Evolutionary conservation across 2,797 vertebrate genomes (phyloP), one percentile per base, ranked within the genome.

Genomic region (Euphonia xanthogaster): DNA sequence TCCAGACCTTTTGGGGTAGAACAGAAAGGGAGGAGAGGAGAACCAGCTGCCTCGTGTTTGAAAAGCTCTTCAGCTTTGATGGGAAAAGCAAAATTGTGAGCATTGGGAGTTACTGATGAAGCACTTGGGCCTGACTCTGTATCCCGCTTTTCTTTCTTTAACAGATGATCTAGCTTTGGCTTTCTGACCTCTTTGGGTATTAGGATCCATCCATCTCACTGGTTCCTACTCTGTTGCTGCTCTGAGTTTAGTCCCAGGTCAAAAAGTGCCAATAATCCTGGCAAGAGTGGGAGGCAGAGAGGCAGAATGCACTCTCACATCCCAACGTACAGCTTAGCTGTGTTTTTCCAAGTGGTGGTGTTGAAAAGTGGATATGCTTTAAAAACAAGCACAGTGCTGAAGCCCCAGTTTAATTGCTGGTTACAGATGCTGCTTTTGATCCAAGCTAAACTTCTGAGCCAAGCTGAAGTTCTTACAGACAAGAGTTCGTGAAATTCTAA

Each of bases 381-480:
- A 81, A 78, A 88, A 78, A 47, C 57, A 53, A 10, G n/a, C 55
- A 67, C 71, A 78, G 40, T 25, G 10, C 48, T 84, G 79, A 86
- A 94, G 40, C 71, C 20, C 14, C 25, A 45, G 74, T 71, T 94
- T 94, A 94, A 95, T 94, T 95, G 85, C 88, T 94, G 76, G 62
- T 94, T 97, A 66, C 94, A 95, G 94, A 96, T 92, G 86, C 93
- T 75, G 91, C 94, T 95, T 96, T 93, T 96, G 87, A 96, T 88
- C 89, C 87, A 88, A 94, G 93, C 79, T 84, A 93, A 95, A 97
- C 90, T 95, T 95, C 93, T 93, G 91, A 94, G 87, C 95, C 90
- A 94, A 96, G 89, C 94, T 96, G 93, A 94, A 95, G 93, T 97
- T 97, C 91, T 95, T 91, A 60, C 40, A 91, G 91, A 93, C 73